Evolutionary conservation across 2,113 vertebrate genomes (phyloP), one percentile per base, ranked within the genome.

Genomic region (Urocynchramus pylzowi): DNA sequence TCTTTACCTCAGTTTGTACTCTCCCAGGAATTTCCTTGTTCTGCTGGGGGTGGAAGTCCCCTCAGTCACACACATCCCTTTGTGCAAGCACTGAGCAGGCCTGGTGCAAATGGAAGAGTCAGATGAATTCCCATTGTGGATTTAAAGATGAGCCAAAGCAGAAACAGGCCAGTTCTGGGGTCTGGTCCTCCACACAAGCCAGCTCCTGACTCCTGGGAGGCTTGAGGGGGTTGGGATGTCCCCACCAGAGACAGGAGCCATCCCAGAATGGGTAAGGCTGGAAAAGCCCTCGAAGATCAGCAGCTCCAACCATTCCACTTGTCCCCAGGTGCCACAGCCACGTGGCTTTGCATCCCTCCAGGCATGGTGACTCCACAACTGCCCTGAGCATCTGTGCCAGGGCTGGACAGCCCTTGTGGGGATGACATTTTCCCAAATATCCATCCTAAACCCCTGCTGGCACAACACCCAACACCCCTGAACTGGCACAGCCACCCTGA

Each of bases 1-100:
- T 87, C 87, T 93, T 95, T 87, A 90, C 90, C 92, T 93, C 39
- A 50, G 49, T 93, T 67, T 37, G 92, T 73, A 39, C 50, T 89
- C 5, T 1, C 76, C 41, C 39, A 91, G 91, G 83, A 83, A 91
- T 94, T 93, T 85, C 94, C 95, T 90, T 53, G 24, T 41, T 74
- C 82, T 86, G 44, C 86, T 91, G 60, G 28, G 70, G 52, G 56
- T 88, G 64, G 94, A 84, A 88, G n/a, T 52, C 59, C 69, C 84
- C 87, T 63, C 75, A 33, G 37, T 30, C 73, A 68, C 90, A 70
- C 2, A 2, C 9, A 23, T 6, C 17, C 16, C 27, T 33, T 24
- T 2, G 8, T 19, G 24, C 27, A n/a, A 49, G 39, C 5, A 4
- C 9, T 31, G 54, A 61, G 57, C 28, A 37, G 49, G 8, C 28